Percentiles rank a stretch among this genome's conserved stretches.
Conservation (phyloP, 2,888 invertebrate genomes). For the Petrolisthes cinctipes region DNA sequence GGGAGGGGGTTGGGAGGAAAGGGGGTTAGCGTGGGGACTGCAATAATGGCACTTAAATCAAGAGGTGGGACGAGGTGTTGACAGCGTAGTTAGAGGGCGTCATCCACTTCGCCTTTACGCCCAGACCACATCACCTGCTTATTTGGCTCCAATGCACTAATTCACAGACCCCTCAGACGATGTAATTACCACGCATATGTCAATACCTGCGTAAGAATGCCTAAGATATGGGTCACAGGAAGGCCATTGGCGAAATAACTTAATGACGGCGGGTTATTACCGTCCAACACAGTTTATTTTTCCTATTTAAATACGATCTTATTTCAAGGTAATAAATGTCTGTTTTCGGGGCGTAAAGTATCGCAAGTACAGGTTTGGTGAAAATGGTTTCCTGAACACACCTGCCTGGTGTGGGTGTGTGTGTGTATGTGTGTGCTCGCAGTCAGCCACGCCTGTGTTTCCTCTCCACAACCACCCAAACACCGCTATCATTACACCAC, state of each 20-base stretch:
- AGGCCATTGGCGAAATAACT: neutral
- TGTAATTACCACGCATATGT: neutral
- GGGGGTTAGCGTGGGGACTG: neutral
- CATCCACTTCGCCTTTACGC: conserved; percentile 11
- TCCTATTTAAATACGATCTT: conserved; percentile 4
- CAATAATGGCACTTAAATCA: conserved; percentile 32
- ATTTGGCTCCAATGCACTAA: neutral
- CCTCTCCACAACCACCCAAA: too few relatives aligned
- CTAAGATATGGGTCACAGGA: neutral
- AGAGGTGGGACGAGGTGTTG: conserved; percentile 33
- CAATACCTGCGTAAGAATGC: conserved; percentile 1
- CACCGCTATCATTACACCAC: too few relatives aligned
- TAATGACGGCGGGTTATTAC: neutral
- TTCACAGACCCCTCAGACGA: neutral
- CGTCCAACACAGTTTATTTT: neutral
- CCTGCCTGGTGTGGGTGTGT: too few relatives aligned
- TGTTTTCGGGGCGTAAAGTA: neutral
- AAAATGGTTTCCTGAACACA: conserved; percentile 4
- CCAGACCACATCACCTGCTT: conserved; percentile 23
- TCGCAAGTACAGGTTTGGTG: conserved; percentile 11
- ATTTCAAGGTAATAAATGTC: conserved; percentile 7
- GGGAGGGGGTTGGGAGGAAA: neutral
- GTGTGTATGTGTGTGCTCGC: too few relatives aligned
- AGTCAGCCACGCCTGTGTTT: too few relatives aligned
- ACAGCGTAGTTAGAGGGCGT: conserved; percentile 33